These are phyloP conservation scores for Myxocyprinus asiaticus DNA, from an alignment of 2,113 vertebrate genomes.

Conservation along the genomic window DNA sequence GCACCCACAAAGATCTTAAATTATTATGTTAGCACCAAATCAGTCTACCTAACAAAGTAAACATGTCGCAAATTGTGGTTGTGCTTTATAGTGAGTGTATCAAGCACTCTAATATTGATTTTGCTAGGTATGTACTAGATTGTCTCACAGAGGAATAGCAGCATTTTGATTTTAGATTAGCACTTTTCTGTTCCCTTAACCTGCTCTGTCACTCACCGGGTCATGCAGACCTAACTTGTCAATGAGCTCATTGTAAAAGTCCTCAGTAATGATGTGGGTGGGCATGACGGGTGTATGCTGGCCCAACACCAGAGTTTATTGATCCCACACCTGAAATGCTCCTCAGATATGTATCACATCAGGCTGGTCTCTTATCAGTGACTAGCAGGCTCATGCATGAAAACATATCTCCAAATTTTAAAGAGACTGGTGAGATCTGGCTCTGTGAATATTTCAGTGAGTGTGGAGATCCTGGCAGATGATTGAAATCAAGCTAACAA, in stretches of 20 bases:
- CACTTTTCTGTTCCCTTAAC: constrained; percentile 53
- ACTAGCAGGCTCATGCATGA: constrained; percentile 60
- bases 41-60: neutral
- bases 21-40: neutral
- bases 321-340: constrained; percentile 63
- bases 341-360: constrained; percentile 71
- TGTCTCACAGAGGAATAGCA: constrained; percentile 28
- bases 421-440: neutral
- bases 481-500: neutral
- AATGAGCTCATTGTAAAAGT: constrained; percentile 58
- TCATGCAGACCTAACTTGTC: constrained; percentile 61
- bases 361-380: constrained; percentile 67
- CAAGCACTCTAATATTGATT: constrained; percentile 12
- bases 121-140: constrained; percentile 19
- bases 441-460: neutral
- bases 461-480: neutral
- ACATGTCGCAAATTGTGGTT: too few species aligned
- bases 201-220: constrained; percentile 61
- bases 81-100: constrained; percentile 9
- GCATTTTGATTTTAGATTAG: constrained; percentile 53
- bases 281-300: constrained; percentile 2
- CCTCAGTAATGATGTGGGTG: constrained; percentile 56
- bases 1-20: neutral
- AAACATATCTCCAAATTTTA: constrained; percentile 13
- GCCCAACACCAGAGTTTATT: constrained; percentile 69